These are phyloP conservation scores for Sciurus vulgaris DNA, from an alignment of 2,797 vertebrate genomes.

Conservation along the genomic window DNA sequence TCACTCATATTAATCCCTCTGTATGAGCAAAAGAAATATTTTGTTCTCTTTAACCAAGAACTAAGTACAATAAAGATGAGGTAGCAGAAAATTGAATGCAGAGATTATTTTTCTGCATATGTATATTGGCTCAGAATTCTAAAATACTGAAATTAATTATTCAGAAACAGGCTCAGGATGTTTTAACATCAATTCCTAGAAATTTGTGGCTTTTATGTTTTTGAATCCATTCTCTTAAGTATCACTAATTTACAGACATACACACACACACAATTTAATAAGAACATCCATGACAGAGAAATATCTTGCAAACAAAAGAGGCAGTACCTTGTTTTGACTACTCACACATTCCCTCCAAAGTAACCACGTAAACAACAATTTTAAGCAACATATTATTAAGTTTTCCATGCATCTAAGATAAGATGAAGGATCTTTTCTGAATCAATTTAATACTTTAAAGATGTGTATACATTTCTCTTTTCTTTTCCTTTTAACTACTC, in stretches of 20 bases:
- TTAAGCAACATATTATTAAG: slow-evolving; percentile 34
- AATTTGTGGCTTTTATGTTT: slow-evolving; percentile 52
- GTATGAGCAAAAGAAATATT: slow-evolving; percentile 8
- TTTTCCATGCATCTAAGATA: background rate
- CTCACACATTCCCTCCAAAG: background rate
- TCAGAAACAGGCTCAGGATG: slow-evolving; percentile 20
- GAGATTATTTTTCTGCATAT: background rate
- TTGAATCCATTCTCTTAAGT: slow-evolving; percentile 54
- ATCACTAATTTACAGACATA: background rate
- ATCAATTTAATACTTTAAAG: slow-evolving; percentile 23
- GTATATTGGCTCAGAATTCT: background rate
- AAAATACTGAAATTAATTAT: background rate
- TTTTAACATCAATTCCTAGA: slow-evolving; percentile 49
- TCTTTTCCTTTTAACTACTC: slow-evolving; percentile 26
- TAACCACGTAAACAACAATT: slow-evolving; percentile 42
- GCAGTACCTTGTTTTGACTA: background rate
- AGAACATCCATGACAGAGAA: background rate
- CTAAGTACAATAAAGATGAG: background rate
- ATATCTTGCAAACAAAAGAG: background rate
- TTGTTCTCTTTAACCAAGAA: slow-evolving; percentile 43
- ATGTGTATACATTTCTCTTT: slow-evolving; percentile 27
- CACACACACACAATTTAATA: slow-evolving; percentile 27
- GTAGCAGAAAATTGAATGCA: background rate
- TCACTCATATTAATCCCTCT: background rate
- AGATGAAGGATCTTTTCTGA: background rate